Base-by-base conservation (phyloP, 2,797 vertebrate species). In the Triplophysa bombifrons region DNA sequence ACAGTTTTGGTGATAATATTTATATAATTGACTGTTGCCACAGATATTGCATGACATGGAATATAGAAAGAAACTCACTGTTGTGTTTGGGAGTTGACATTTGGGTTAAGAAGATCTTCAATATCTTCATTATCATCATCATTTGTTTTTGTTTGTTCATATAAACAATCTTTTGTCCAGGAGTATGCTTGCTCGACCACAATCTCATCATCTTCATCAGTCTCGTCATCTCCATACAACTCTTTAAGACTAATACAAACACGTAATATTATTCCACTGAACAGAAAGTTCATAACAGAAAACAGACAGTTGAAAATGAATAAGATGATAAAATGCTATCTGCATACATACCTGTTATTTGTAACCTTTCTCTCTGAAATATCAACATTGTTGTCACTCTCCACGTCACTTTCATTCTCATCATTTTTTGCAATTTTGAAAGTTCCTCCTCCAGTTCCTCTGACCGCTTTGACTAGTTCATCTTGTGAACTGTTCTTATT, bases 71-170 rank as follows among this genome's bases (percentile, higher is more conserved):
- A 16, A 13, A 87, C 89, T 89, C 65, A 93, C 93, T 75, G 65
- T 63, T 75, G 84, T 44, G 76, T 80, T 60, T 80, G 58, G 48
- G 74, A 61, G 50, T 80, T 77, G 25, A 74, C 71, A 69, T 81
- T 86, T 82, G 93, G 93, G 10, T 91, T 90, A 0, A 94, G 90
- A 64, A 93, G 88, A 70, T 56, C 76, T 83, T 94, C 93, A 34
- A 94, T 87, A 5, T 89, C 90, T 0, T 90, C 84, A 61, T 84
- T 74, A 51, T 77, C 72, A 60, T 72, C 87, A 13, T 91, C 90
- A 34, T 72, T 64, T 61, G 22, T 70, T 66, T 72, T 76, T 46
- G 19, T 85, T 25, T 64, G 46, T 16, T 86, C 72, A 7, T 82
- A 13, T 7, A 80, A 84, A 27, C 80, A 74, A 3, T 84, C 41